Evolutionary conservation across 2,113 vertebrate genomes (phyloP), one percentile per base, ranked within the genome.

Genomic region (Tonatia bakeri): DNA sequence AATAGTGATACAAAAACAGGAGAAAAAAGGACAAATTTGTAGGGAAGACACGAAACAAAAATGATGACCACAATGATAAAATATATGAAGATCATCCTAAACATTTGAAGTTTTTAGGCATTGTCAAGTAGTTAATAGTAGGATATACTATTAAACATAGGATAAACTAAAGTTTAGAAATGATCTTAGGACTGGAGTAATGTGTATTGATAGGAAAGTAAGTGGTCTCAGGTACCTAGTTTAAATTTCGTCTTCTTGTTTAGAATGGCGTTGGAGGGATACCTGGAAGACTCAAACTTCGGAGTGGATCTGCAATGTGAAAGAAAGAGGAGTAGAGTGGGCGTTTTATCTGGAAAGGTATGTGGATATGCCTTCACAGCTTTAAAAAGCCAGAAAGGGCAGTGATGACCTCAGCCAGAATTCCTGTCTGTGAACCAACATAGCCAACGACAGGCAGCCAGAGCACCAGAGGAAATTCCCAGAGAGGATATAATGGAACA

Each of bases 401-500:
- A 65, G 6, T 33, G 36, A 9, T 83, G 87, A 82, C 24, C 80
- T 94, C 80, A 65, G 84, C 38, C 80, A 80, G 80, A 75, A 50
- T 91, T 50, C 61, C 67, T 67, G 36, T 80, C 45, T 87, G 54
- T 28, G 54, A 91, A 59, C n/a, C 40, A 56, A 15, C 59, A 15
- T 2, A 59, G 80, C 50, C 76, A 76, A 43, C 4, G 26, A 13
- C 4, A 82, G 97, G 87, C 95, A 82, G 52, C 92, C 75, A 19
- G 91, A 92, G 92, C 92, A 90, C 82, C 73, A 95, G 96, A 97
- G 97, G 95, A 98, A 98, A 98, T 97, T 97, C 96, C 95, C 97
- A 98, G 96, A 96, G 96, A 90, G 79, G 76, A 96, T 64, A 96
- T 86, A 91, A 88, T n/a, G 75, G 47, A 69, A 61, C 47, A 87